Conservation (phyloP, 2,888 invertebrate genomes). For the Catocala fraxini region DNA sequence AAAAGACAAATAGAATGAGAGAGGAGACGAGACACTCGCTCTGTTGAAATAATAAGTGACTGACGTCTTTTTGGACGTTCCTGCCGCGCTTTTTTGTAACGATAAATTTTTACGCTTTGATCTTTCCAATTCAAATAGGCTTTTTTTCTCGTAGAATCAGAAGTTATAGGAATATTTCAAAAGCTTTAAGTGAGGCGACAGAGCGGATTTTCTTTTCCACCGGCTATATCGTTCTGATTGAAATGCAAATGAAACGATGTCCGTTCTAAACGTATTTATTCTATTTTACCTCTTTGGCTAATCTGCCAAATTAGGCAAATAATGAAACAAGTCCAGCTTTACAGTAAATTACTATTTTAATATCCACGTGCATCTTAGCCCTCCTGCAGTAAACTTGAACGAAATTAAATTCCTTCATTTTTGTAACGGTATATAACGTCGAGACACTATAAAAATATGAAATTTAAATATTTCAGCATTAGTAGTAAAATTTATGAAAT, state of each 20-base stretch:
- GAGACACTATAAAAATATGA: slow-evolving; percentile 41
- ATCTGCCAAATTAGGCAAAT: slow-evolving; percentile 68
- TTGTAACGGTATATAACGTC: slow-evolving; percentile 17
- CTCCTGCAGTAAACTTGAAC: slow-evolving; percentile 4
- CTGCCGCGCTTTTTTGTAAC: slow-evolving; percentile 78
- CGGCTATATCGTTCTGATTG: slow-evolving; percentile 85
- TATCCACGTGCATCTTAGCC: slow-evolving; percentile 1
- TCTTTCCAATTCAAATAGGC: slow-evolving; percentile 87
- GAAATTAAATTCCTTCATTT: slow-evolving; percentile 24
- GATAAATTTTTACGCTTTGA: slow-evolving; percentile 86
- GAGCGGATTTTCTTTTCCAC: slow-evolving; percentile 84
- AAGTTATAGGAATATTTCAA: slow-evolving; percentile 87
- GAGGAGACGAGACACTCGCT: slow-evolving; percentile 81
- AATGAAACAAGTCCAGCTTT: slow-evolving; percentile 37
- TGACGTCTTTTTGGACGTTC: slow-evolving; percentile 84
- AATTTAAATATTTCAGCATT: slow-evolving; percentile 44
- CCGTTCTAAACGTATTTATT: slow-evolving; percentile 82
- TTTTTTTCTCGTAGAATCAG: slow-evolving; percentile 82
- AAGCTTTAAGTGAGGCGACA: slow-evolving; percentile 85
- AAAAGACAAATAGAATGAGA: slow-evolving; percentile 86
- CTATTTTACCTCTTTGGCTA: slow-evolving; percentile 75
- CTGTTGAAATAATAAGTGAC: slow-evolving; percentile 86
- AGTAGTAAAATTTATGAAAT: slow-evolving; percentile 61
- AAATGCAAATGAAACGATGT: slow-evolving; percentile 86
- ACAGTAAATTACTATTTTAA: background rate